phyloP scores from a whole-genome alignment of 2,797 vertebrate species.

The Loriculus beryllinus region DNA sequence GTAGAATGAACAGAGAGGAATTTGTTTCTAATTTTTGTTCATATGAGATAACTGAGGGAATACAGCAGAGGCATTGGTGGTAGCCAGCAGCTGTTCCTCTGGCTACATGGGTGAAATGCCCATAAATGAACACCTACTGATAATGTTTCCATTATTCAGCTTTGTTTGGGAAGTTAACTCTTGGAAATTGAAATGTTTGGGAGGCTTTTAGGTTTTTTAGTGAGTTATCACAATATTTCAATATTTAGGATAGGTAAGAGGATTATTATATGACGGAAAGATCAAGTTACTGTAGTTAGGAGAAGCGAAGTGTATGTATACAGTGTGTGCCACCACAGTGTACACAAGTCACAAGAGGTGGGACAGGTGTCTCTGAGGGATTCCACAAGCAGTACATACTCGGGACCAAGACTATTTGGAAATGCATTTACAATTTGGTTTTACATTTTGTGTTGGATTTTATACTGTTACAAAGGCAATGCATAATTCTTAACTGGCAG shows the following conservation, averaged over 20 bases:
- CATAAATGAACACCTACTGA: background rate
- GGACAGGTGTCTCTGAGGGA: background rate
- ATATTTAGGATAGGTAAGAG: background rate
- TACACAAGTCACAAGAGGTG: background rate
- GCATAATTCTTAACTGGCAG: background rate
- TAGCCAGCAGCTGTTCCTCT: background rate
- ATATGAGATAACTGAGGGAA: background rate
- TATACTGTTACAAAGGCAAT: background rate
- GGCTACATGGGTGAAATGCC: background rate
- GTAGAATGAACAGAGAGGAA: background rate
- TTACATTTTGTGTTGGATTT: background rate
- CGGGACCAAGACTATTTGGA: background rate
- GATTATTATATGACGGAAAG: background rate
- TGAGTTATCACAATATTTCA: background rate
- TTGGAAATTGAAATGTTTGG: background rate
- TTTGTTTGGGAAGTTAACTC: background rate
- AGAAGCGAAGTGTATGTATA: background rate
- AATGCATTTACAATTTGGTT: background rate
- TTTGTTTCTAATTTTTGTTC: background rate
- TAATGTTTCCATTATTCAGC: background rate
- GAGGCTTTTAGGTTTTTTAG: background rate
- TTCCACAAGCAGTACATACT: background rate
- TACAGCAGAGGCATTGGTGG: background rate
- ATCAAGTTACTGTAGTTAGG: background rate
- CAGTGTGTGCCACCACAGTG: background rate